phyloP scores from a whole-genome alignment of 2,797 vertebrate species.

The Gobionotothen gibberifrons region DNA sequence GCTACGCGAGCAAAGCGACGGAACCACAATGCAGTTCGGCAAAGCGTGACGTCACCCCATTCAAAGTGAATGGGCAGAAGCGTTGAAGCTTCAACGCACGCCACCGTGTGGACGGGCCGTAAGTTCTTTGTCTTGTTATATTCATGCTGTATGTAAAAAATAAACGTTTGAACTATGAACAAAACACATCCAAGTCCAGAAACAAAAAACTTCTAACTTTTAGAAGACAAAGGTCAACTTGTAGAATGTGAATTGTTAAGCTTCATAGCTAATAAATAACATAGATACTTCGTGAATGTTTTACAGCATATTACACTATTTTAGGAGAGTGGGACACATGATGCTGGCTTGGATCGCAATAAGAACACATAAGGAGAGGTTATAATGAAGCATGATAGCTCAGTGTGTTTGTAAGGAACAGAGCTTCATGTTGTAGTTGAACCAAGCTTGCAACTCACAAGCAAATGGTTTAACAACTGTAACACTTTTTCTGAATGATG shows the following conservation, averaged over 20 bases:
- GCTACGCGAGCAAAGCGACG: too few species aligned
- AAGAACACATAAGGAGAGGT: neutral
- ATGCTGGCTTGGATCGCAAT: neutral
- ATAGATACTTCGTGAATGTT: neutral
- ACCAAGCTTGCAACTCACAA: neutral
- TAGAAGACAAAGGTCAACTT: constrained; percentile 4
- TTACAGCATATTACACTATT: neutral
- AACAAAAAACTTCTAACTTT: too few species aligned
- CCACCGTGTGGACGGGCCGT: too few species aligned
- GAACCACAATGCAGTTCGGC: too few species aligned
- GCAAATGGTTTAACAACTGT: neutral
- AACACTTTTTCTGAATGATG: neutral
- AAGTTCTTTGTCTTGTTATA: too few species aligned
- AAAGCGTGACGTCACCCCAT: too few species aligned
- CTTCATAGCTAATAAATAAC: neutral
- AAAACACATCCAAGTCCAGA: too few species aligned
- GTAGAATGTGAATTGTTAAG: neutral
- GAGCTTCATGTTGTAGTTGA: neutral
- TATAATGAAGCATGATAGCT: neutral
- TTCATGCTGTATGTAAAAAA: too few species aligned
- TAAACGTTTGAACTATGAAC: too few species aligned
- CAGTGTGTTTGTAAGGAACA: neutral
- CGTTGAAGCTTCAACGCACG: too few species aligned
- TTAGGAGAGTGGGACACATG: neutral
- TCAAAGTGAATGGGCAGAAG: too few species aligned